A percentile compares a stretch with the other conserved stretches of the same genome.
These are phyloP conservation scores for Herminia tarsipennalis DNA, from an alignment of 2,888 invertebrate species.

Conservation along the genomic window DNA sequence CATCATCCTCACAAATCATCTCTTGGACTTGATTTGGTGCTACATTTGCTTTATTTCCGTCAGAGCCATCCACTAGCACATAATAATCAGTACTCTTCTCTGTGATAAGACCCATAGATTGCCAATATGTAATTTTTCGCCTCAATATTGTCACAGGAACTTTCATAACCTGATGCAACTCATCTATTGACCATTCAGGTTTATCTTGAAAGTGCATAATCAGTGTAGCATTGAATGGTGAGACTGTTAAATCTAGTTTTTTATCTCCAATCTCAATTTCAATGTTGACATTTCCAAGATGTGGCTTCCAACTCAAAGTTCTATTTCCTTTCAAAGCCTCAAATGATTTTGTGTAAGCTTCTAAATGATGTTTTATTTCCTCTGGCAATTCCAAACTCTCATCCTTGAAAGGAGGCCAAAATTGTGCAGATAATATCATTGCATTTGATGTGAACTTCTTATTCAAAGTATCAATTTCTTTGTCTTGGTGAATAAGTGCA, in stretches of 20 bases:
- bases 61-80: slow-evolving; percentile 88
- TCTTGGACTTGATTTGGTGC: slow-evolving; percentile 84
- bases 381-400: slow-evolving; percentile 95
- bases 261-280: slow-evolving; percentile 95
- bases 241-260: slow-evolving; percentile 92
- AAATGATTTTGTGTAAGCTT: slow-evolving; percentile 95
- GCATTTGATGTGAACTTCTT: slow-evolving; percentile 84
- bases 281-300: slow-evolving; percentile 95
- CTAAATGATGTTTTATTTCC: slow-evolving; percentile 91
- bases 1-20: slow-evolving; percentile 94
- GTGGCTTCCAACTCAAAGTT: slow-evolving; percentile 97
- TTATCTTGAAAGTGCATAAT: slow-evolving; percentile 97
- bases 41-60: slow-evolving; percentile 83
- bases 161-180: slow-evolving; percentile 93
- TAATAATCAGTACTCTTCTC: slow-evolving; percentile 92
- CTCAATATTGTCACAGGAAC: slow-evolving; percentile 94
- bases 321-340: slow-evolving; percentile 96
- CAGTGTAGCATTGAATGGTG: slow-evolving; percentile 97
- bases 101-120: slow-evolving; percentile 94
- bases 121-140: slow-evolving; percentile 97
- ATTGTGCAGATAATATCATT: slow-evolving; percentile 98
- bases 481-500: slow-evolving; percentile 91
- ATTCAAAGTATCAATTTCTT: slow-evolving; percentile 76
- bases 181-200: slow-evolving; percentile 94
- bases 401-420: slow-evolving; percentile 99